These are phyloP conservation scores for Gonatopus flavifemur DNA, from an alignment of 1,140 invertebrate genomes.

Conservation along the genomic window DNA sequence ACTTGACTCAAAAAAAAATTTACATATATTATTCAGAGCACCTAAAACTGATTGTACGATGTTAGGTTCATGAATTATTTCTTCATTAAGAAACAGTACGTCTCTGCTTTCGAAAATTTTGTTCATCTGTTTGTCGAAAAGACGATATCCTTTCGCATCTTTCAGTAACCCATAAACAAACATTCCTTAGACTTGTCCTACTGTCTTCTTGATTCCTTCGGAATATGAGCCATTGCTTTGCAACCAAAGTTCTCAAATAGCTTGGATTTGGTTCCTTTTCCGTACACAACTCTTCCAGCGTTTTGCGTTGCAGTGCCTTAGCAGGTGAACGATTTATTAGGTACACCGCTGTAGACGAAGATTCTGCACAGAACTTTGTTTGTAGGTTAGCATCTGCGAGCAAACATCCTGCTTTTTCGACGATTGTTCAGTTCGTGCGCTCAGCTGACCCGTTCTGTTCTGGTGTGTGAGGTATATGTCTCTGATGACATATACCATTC, in stretches of 20 bases:
- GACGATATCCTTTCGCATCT: slow-evolving; percentile 39
- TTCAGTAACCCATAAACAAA: slow-evolving; percentile 49
- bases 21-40: too few relatives aligned
- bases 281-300: slow-evolving; percentile 50
- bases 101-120: slow-evolving; percentile 33
- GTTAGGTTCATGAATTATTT: neutral
- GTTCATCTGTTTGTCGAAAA: slow-evolving; percentile 29
- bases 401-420: slow-evolving; percentile 29
- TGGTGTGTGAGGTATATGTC: slow-evolving; percentile 35
- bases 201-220: slow-evolving; percentile 43
- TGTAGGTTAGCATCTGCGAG: slow-evolving; percentile 12
- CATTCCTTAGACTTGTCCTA: slow-evolving; percentile 37
- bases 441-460: slow-evolving; percentile 47
- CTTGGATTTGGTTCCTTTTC: slow-evolving; percentile 52
- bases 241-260: slow-evolving; percentile 53
- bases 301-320: slow-evolving; percentile 44
- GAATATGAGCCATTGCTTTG: slow-evolving; percentile 45
- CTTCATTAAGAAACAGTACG: slow-evolving; percentile 31
- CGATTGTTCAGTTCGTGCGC: slow-evolving; percentile 35
- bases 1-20: too few relatives aligned
- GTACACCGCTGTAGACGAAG: slow-evolving; percentile 35
- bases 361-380: slow-evolving; percentile 37
- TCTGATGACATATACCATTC: slow-evolving; percentile 25
- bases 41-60: neutral
- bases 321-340: slow-evolving; percentile 29